A percentile compares a stretch with the other conserved stretches of the same genome.
These are phyloP conservation scores for Myioborus miniatus DNA, from an alignment of 2,797 vertebrate genomes.

Conservation along the genomic window DNA sequence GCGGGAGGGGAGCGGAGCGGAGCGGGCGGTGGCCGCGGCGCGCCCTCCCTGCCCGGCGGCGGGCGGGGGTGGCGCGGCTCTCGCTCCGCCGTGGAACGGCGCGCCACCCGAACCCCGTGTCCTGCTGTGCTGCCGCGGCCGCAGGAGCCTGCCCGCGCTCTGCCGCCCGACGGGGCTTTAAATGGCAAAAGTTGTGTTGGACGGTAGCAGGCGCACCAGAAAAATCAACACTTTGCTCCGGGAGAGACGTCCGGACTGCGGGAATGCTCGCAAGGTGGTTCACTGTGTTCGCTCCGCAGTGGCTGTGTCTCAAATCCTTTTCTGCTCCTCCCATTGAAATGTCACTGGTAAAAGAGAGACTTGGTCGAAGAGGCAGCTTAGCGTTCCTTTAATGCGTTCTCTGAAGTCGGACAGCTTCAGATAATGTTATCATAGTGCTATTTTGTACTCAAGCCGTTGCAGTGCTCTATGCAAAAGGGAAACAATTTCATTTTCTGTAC, in stretches of 20 bases:
- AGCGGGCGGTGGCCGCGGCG: background rate
- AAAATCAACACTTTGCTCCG: background rate
- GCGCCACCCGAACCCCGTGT: background rate
- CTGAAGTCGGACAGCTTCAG: background rate
- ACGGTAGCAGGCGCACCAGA: background rate
- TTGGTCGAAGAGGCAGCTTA: background rate
- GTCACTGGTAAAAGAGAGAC: background rate
- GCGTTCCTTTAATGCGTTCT: background rate
- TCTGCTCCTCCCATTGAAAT: background rate
- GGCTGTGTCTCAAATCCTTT: background rate
- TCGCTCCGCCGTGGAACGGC: background rate
- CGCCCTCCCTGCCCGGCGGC: background rate
- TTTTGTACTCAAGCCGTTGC: background rate
- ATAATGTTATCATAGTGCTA: background rate
- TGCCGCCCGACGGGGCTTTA: background rate
- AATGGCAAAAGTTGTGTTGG: background rate
- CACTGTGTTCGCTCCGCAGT: background rate
- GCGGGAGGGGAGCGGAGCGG: background rate
- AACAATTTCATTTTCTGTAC: background rate
- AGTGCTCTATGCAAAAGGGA: background rate
- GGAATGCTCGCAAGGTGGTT: background rate
- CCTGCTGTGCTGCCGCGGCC: background rate
- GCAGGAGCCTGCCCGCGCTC: background rate
- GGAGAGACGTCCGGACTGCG: background rate
- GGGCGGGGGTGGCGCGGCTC: background rate